These are phyloP conservation scores for Nylanderia fulva DNA, from an alignment of 1,140 invertebrate species.

Conservation along the genomic window DNA sequence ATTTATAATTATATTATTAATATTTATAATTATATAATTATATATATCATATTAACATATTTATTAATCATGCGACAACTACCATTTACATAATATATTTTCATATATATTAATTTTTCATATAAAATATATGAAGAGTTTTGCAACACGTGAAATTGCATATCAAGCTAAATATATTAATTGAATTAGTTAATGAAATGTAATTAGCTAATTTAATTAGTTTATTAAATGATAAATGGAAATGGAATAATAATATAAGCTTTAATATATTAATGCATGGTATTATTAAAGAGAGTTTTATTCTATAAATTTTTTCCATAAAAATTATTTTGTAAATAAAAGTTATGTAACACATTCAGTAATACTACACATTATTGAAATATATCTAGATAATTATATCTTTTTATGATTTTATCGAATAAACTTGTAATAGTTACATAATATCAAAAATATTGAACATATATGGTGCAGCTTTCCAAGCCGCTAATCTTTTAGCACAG, in stretches of 20 bases:
- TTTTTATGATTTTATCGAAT: neutral
- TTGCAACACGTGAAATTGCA: neutral
- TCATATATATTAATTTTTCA: neutral
- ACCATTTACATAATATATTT: neutral
- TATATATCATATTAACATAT: neutral
- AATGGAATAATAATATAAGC: neutral
- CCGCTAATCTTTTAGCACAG: neutral
- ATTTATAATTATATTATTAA: no score
- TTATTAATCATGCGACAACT: neutral
- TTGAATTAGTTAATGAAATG: neutral
- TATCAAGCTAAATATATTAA: neutral
- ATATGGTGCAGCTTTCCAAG: neutral
- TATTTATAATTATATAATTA: no score
- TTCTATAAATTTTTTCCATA: neutral
- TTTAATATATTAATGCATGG: no score
- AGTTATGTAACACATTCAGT: neutral
- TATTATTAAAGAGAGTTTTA: neutral
- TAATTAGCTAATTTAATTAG: conserved; percentile 3
- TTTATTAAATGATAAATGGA: neutral
- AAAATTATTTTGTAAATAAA: neutral
- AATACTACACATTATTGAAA: neutral
- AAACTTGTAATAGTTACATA: neutral
- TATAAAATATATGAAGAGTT: neutral
- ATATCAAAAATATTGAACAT: neutral
- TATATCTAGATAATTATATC: neutral